phyloP scores from a whole-genome alignment of 2,888 invertebrate genomes.

The Aphidoletes aphidimyza region DNA sequence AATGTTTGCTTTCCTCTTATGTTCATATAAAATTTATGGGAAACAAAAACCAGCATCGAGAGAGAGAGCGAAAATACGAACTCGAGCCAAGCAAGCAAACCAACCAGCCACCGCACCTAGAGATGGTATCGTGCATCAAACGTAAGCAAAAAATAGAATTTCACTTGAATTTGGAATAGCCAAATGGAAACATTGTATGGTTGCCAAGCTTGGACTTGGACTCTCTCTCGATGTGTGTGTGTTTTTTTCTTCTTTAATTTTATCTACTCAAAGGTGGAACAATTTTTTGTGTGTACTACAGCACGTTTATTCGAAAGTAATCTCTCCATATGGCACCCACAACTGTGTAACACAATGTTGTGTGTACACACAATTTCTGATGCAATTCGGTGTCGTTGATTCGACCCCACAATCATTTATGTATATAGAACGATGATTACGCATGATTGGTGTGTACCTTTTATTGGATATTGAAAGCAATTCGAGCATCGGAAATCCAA shows the following conservation, averaged over 20 bases:
- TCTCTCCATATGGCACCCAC: neutral
- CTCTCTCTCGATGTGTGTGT: too few relatives aligned
- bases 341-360: conserved; percentile 13
- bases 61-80: too few relatives aligned
- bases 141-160: conserved; percentile 35
- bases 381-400: neutral
- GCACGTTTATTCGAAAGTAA: neutral
- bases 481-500: neutral
- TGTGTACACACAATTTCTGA: neutral
- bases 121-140: neutral
- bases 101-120: neutral
- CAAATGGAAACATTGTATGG: conserved; percentile 14
- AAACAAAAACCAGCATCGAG: conserved; percentile 37
- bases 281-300: neutral
- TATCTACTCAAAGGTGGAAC: conserved; percentile 40
- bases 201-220: neutral
- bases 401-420: neutral
- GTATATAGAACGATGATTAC: too few relatives aligned
- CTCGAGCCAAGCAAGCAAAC: too few relatives aligned
- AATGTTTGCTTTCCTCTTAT: conserved; percentile 49
- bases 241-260: neutral
- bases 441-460: neutral
- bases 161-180: neutral
- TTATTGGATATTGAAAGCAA: neutral
- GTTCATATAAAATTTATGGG: conserved; percentile 49